phyloP scores from a whole-genome alignment of 1,140 invertebrate species.

The Hylaeus volcanicus region DNA sequence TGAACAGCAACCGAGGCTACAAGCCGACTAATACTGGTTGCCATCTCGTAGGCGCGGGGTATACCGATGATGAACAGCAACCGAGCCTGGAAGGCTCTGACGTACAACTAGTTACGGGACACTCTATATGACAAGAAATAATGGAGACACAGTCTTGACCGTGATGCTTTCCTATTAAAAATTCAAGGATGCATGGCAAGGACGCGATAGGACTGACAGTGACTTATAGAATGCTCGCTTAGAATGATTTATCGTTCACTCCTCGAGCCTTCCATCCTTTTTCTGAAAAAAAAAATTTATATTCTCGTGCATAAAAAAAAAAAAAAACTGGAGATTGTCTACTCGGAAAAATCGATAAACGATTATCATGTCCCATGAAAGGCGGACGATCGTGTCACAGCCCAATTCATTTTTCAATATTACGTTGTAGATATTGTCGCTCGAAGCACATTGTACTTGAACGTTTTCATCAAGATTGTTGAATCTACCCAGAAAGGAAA shows the following conservation, averaged over 20 bases:
- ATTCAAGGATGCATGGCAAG: slow-evolving; percentile 4
- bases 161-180: slow-evolving; percentile 1
- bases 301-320: not conserved
- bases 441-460: no score
- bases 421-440: no score
- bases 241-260: not conserved
- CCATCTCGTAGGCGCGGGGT: no score
- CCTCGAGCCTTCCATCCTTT: not conserved
- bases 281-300: not conserved
- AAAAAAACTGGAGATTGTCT: not conserved
- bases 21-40: no score
- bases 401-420: not conserved
- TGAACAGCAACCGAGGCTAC: no score
- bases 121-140: not conserved
- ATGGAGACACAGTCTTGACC: not conserved
- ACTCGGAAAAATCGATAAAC: not conserved
- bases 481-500: no score
- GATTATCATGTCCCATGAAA: not conserved
- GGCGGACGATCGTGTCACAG: not conserved
- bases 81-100: no score
- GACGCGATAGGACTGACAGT: slow-evolving; percentile 7
- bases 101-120: no score
- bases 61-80: no score
- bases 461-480: no score
- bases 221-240: slow-evolving; percentile 18